Conservation (phyloP, 2,888 invertebrate genomes). For the Craniophora ligustri region DNA sequence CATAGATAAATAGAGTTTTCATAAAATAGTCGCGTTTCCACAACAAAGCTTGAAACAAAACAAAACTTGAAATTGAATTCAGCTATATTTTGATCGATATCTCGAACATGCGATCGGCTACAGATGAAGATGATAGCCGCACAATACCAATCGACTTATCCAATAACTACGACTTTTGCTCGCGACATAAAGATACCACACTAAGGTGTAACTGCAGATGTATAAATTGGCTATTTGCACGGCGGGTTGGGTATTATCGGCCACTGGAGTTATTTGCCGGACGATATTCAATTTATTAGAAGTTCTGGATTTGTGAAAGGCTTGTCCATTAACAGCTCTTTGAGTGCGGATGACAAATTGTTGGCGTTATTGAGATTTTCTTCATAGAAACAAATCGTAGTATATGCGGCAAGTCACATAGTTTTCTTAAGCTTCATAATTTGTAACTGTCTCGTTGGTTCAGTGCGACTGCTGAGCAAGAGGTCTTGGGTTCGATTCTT, state of each 20-base stretch:
- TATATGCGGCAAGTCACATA: too few species aligned
- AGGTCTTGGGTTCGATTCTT: too few species aligned
- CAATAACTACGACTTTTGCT: constrained; percentile 30
- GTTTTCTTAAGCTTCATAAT: too few species aligned
- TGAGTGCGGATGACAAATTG: constrained; percentile 17
- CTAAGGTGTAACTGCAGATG: constrained; percentile 46
- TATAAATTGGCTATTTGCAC: constrained; percentile 69
- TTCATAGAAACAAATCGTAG: neutral
- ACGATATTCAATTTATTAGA: constrained; percentile 68
- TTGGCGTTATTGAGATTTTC: neutral
- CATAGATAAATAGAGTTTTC: too few species aligned
- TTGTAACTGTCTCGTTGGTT: too few species aligned
- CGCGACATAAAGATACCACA: constrained; percentile 11
- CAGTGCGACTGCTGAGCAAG: too few species aligned
- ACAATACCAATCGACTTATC: constrained; percentile 46
- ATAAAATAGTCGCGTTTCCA: too few species aligned
- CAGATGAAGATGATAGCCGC: constrained; percentile 39
- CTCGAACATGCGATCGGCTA: constrained; percentile 31
- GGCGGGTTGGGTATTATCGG: constrained; percentile 58
- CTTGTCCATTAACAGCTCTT: constrained; percentile 36
- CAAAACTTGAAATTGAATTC: constrained; percentile 7
- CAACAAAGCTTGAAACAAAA: too few species aligned
- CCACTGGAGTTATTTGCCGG: constrained; percentile 54
- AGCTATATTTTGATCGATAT: constrained; percentile 36
- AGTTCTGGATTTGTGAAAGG: constrained; percentile 56